Evolutionary conservation across 2,797 vertebrate genomes (phyloP), one percentile per base, ranked within the genome.

Genomic region (Cirrhinus mrigala): DNA sequence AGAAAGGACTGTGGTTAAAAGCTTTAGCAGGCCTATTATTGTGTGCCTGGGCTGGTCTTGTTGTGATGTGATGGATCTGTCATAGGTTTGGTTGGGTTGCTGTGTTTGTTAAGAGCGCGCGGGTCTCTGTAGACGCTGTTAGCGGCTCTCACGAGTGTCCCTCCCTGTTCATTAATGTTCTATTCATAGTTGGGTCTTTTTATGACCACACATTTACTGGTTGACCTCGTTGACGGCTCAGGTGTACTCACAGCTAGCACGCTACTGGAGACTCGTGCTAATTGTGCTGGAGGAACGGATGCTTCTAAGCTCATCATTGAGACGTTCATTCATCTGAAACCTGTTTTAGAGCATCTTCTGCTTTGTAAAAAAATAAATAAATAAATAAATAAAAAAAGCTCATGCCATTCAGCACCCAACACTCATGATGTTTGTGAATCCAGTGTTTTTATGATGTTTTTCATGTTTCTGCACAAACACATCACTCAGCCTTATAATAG

Each of bases 141-240:
- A 85, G 87, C 50, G 18, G 50, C 75, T 68, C 58, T 90, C 64
- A 27, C 4, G 77, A 85, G 71, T 83, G 73, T 87, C 75, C 86
- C 76, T 81, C 71, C 15, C 76, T 81, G 80, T 88, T 87, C 81
- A 85, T 88, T 90, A 89, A 87, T 87, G 88, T 82, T 87, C 87
- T 83, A 70, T 89, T 86, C 86, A 74, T 64, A 81, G 68, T 83
- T 85, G 66, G 69, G 71, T 33, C 46, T 86, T 78, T 75, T 83
- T 52, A 87, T 81, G 70, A 52, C 46, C 48, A 2, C 20, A 48
- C 24, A 33, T 62, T 50, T 29, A 37, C 44, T 60, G 56, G 70
- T 64, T 82, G 54, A 50, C 40, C 81, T 62, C 56, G n/a, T 11
- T 29, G 81, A 33, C 4, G 5, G 37, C 37, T 44, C n/a, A 48